Conservation (phyloP, 30 jellyfish, hydroid and myxozoan genomes). For the Rhopilema esculentum region DNA sequence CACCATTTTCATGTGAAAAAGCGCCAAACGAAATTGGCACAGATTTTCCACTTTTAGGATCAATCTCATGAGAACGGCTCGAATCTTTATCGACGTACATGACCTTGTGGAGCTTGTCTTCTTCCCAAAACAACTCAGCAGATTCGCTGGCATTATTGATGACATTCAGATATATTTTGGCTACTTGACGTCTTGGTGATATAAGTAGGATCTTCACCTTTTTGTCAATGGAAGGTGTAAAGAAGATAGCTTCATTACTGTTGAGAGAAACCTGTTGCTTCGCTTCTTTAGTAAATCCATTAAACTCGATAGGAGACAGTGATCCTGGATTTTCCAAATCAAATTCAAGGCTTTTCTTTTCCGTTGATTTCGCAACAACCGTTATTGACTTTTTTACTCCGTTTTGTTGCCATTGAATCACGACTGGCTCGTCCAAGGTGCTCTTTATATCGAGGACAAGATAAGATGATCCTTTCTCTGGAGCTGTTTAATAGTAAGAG, state of each 20-base stretch:
- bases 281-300: background rate
- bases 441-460: background rate
- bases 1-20: conserved; percentile 12
- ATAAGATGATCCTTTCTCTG: conserved; percentile 3
- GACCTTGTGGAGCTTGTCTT: background rate
- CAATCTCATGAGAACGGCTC: conserved; percentile 11
- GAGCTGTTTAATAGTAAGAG: background rate
- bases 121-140: conserved; percentile 23
- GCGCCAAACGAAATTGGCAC: conserved; percentile 36
- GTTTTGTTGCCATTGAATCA: conserved; percentile 6
- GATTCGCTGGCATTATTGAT: conserved; percentile 16
- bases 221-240: conserved; percentile 29
- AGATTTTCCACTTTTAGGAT: conserved; percentile 9
- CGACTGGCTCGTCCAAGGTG: background rate
- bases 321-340: conserved; percentile 10
- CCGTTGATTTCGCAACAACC: background rate
- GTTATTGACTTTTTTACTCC: background rate
- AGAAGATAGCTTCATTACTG: background rate
- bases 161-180: conserved; percentile 1
- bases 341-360: background rate
- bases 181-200: conserved; percentile 1
- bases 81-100: background rate
- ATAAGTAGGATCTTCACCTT: background rate
- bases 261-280: conserved; percentile 9
- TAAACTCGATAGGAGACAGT: conserved; percentile 9